Evolutionary conservation across 2,113 vertebrate species (phyloP), one percentile per base, ranked within the genome.

Genomic region (Ictalurus furcatus): DNA sequence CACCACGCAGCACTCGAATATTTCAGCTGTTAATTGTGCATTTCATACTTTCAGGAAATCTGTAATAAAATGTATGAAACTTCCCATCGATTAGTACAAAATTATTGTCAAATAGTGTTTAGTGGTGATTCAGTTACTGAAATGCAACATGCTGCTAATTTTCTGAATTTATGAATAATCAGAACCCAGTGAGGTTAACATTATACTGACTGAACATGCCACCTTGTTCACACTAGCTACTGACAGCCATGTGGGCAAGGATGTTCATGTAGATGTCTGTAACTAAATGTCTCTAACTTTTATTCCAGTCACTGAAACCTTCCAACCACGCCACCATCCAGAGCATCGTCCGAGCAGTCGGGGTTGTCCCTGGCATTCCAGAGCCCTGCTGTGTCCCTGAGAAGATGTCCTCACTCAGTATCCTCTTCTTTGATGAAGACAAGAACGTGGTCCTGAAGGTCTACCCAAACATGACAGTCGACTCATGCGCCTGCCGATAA

Each of bases 261-360:
- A 30, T 30, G 8, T 21, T 81, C 52, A 40, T 52, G 19, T 52
- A 48, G 11, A 40, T 44, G 37, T 44, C 61, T 67, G 6, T 30
- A 56, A 81, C 2, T 30, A 80, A 52, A 80, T 40, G 13, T 48
- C 44, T 85, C 25, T 34, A 30, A 58, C 28, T 67, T 65, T 63
- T n/a, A 89, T 91, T 87, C 90, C 92, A 99, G 98, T 96, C 97
- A 59, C 92, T 98, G 95, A 99, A 97, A 92, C 98, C 98, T 0
- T 98, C 98, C 0, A 99, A 99, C 93, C 98, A 99, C 0, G 98
- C 98, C 44, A 99, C 98, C 92, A 99, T 99, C 94, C 98, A 99
- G 95, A 99, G 98, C 90, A 99, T 99, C 6, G 98, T 99, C 85
- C 95, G 98, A 90, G 98, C 98, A 0, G 98, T 99, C 0, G 98